Base-by-base conservation (phyloP, 2,797 vertebrate genomes). In the Poeciliopsis paucimaculata region DNA sequence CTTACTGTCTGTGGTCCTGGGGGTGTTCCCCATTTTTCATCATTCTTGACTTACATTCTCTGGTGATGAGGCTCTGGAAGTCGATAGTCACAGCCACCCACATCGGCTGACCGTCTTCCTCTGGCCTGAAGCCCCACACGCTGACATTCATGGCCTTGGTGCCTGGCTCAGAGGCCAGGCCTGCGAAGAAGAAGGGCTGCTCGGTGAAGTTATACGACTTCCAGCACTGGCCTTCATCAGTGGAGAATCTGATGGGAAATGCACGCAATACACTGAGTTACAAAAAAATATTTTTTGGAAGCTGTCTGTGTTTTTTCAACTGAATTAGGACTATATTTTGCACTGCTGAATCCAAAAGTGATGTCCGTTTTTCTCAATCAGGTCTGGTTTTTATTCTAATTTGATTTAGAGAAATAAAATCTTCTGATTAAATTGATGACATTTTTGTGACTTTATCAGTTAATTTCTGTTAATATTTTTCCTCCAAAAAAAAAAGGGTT, bases 191-290 rank as follows among this genome's bases (percentile, higher is more conserved):
- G 80, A 97, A 94, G 5, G 96, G 92, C 90, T 96, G 95, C 26
- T 95, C 90, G 0, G 96, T 96, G 82, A 97, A 97, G 92, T 95
- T 96, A 64, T 95, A 96, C 15, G 78, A 87, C 83, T 95, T 95
- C 96, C 96, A 97, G 86, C 96, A 97, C 75, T 82, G 95, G 7
- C 96, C 96, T 75, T 97, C 95, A 1, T 96, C 96, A 11, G 95
- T 96, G 68, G 96, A 96, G 85, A 96, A 96, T 80, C 96, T 97
- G 86, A 20, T 41, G 47, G 76, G 34, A 76, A 28, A 72, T 36
- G 3, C 36, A n/a, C 39, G 2, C 4, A 2, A 53, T 4, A 10
- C 36, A 74, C 47, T 20, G 47, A 49, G 51, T 26, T 26, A 53
- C 23, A 3, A 53, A 53, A 53, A 53, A 0, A 53, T 10, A 53